Base-by-base conservation (phyloP, 2,113 vertebrate genomes). In the Corythornis vintsioides region DNA sequence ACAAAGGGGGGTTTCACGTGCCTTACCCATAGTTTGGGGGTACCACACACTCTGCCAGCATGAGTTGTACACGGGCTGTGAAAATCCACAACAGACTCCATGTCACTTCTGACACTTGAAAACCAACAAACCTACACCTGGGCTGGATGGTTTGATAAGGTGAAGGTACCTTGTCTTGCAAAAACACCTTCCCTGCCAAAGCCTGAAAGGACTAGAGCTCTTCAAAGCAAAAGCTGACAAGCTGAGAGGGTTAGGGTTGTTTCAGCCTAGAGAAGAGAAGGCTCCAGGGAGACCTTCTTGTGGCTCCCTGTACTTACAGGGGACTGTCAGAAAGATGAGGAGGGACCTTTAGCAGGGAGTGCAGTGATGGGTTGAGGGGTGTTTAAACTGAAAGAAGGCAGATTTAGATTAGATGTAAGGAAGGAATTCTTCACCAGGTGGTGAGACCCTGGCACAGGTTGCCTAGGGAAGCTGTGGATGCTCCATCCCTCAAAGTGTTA, bases 21-120 rank as follows among this genome's bases (percentile, higher is more conserved):
- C 72, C 48, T 64, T 17, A 9, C 10, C 31, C 10, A 8, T 7
- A 25, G 5, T 31, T 61, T 18, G 20, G 11, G 29, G 52, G 26
- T 7, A 26, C 18, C 31, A 45, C 57, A 55, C 3, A 13, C 52
- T 48, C 70, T 74, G 56, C 29, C 57, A 60, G 25, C 40, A 15
- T 3, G 13, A 61, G 31, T 60, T 21, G 40, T 5, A 1, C 65
- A 24, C 1, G 1, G 45, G n/a, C 74, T 38, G 45, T 3, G 5
- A 81, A 77, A 69, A 56, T 3, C 2, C 26, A 31, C 12, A 8
- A 7, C 25, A 60, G 74, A 15, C 25, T 52, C 13, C 0, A 28
- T 60, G 13, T 25, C 79, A 75, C 18, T 64, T 60, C 63, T 75
- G 61, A 61, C 22, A 43, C 7, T 52, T 35, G 71, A 64, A 67